Conservation (phyloP, 2,797 vertebrate genomes). For the Emydoidea blandingii region DNA sequence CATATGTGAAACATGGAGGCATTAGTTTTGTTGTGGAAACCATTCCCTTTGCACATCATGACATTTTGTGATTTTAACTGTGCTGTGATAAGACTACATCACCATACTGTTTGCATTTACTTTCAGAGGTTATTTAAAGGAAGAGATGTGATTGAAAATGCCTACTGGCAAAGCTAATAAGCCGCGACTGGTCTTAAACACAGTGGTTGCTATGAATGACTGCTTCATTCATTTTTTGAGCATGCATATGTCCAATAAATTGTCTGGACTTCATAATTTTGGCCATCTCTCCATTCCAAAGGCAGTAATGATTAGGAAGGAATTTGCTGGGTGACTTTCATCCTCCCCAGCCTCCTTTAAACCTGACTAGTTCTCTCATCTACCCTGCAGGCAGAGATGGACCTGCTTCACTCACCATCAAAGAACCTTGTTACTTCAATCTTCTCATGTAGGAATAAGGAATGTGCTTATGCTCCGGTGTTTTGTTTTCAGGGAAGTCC, state of each 20-base stretch:
- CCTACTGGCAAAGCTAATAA: background rate
- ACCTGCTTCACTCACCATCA: background rate
- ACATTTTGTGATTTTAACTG: background rate
- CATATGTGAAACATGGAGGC: background rate
- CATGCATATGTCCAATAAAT: background rate
- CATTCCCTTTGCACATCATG: rapidly evolving
- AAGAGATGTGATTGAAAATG: background rate
- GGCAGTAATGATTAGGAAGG: background rate
- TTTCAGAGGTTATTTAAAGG: background rate
- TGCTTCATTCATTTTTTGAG: background rate
- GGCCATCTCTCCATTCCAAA: background rate
- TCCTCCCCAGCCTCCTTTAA: background rate
- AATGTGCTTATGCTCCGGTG: rapidly evolving
- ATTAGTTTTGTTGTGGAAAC: background rate
- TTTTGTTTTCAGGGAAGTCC: constrained; percentile 84
- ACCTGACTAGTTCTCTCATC: too few species aligned
- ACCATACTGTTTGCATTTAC: background rate
- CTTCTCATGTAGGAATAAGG: rapidly evolving
- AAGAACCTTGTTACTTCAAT: rapidly evolving
- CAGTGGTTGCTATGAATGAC: background rate
- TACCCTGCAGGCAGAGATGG: background rate
- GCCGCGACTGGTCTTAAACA: background rate
- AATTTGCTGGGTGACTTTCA: background rate
- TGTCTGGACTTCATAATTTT: rapidly evolving
- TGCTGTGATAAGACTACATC: background rate